phyloP scores from a whole-genome alignment of 2,888 invertebrate genomes.

The Acanthococcus lagerstroemiae region DNA sequence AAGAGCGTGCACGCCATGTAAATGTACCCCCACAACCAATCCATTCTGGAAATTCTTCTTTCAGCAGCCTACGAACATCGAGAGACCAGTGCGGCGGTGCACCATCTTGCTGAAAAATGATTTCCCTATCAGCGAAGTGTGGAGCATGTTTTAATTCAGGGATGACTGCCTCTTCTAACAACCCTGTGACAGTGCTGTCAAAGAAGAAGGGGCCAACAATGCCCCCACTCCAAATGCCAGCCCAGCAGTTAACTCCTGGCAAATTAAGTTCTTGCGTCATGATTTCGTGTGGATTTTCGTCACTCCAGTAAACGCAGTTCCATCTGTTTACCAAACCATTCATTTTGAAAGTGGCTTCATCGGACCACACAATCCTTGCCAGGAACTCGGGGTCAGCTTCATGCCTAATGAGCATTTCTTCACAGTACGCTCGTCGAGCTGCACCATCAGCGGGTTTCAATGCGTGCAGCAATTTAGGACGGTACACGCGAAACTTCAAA shows the following conservation, averaged over 20 bases:
- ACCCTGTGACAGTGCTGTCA: conserved; percentile 27
- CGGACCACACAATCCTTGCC: conserved; percentile 35
- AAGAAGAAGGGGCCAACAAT: conserved; percentile 36
- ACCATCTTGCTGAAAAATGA: conserved; percentile 17
- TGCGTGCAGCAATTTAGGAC: background rate
- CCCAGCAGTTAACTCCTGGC: conserved; percentile 36
- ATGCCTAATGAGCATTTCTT: conserved; percentile 3
- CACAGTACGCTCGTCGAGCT: background rate
- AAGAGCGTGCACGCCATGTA: conserved; percentile 13
- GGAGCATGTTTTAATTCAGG: conserved; percentile 1
- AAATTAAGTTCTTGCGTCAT: conserved; percentile 34
- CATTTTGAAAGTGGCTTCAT: conserved; percentile 37
- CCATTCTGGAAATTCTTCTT: conserved; percentile 1
- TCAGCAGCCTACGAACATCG: background rate
- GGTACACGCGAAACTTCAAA: background rate
- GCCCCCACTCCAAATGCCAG: conserved; percentile 34
- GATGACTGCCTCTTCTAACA: conserved; percentile 15
- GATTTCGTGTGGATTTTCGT: conserved; percentile 36
- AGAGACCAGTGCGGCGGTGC: conserved; percentile 23
- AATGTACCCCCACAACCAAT: background rate
- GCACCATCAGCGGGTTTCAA: conserved; percentile 1
- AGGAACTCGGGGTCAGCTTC: conserved; percentile 33
- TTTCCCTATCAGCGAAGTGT: background rate
- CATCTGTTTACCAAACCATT: conserved; percentile 38
- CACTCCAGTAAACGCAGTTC: conserved; percentile 37